Conservation (phyloP, 2,113 vertebrate species). For the Microtus montanus region DNA sequence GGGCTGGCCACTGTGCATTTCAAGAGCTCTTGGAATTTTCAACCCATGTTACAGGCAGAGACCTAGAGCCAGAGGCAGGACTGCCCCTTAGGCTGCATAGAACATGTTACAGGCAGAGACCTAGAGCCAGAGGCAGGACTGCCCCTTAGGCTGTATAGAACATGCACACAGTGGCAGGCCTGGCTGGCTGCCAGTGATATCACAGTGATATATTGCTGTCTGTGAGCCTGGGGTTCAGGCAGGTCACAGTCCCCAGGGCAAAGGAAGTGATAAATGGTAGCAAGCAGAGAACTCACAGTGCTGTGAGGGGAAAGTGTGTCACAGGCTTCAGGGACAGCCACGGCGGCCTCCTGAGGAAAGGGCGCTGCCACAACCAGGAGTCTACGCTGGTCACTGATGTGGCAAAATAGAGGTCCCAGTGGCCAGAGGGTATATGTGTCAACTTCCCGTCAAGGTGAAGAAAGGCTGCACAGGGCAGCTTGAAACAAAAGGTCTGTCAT, state of each 20-base stretch:
- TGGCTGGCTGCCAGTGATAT: background rate
- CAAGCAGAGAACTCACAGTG: background rate
- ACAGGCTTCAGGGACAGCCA: background rate
- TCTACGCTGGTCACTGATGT: background rate
- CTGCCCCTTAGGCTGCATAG: background rate
- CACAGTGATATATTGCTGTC: background rate
- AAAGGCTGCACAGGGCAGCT: background rate
- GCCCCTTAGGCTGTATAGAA: background rate
- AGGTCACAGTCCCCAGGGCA: background rate
- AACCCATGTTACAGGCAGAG: background rate
- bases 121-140: background rate
- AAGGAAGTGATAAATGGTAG: too few relatives aligned
- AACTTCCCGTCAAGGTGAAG: background rate
- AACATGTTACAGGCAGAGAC: background rate
- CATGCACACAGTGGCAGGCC: accelerated
- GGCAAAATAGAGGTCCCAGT: background rate
- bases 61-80: background rate
- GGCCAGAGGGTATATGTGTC: background rate
- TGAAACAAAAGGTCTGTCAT: background rate
- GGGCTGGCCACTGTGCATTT: background rate
- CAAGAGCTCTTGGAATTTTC: background rate
- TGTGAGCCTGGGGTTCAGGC: background rate
- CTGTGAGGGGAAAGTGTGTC: background rate
- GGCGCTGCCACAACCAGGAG: background rate
- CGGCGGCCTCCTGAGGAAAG: background rate